Evolutionary conservation across 2,113 vertebrate species (phyloP).

Genomic region (Sprattus sprattus): DNA sequence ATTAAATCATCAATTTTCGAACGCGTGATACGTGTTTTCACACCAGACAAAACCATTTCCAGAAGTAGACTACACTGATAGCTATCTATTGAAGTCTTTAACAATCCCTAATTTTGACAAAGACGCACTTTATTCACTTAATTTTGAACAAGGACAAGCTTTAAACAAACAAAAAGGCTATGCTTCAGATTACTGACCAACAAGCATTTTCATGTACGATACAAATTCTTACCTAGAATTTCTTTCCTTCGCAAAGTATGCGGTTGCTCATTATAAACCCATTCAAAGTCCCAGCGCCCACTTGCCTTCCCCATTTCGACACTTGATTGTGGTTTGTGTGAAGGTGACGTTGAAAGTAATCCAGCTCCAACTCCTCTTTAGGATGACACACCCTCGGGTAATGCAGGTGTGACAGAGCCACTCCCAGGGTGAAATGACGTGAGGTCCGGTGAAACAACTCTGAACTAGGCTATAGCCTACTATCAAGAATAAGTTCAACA

Average conservation of each 20-base stretch:
- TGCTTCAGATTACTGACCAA: background rate
- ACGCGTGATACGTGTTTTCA: background rate
- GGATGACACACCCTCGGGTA: conserved; percentile 42
- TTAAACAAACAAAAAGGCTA: too few species aligned
- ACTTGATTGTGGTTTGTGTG: conserved; percentile 13
- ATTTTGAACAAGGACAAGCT: too few species aligned
- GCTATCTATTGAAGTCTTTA: too few species aligned
- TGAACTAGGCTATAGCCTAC: background rate
- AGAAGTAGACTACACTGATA: too few species aligned
- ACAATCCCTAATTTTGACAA: background rate
- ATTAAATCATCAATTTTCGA: background rate
- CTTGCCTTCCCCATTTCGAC: conserved; percentile 80
- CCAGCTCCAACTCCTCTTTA: background rate
- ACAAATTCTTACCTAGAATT: conserved; percentile 82
- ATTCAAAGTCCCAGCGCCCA: conserved; percentile 87
- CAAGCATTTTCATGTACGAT: background rate
- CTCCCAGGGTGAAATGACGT: background rate
- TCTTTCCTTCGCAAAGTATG: conserved; percentile 91
- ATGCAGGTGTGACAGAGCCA: conserved; percentile 40
- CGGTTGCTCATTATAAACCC: conserved; percentile 95
- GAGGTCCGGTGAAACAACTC: background rate
- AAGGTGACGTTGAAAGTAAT: background rate
- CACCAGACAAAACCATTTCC: too few species aligned
- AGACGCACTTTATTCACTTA: too few species aligned
- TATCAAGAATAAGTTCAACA: too few species aligned